phyloP scores from a whole-genome alignment of 2,888 invertebrate genomes.

The Zaprionus lineosus region DNA sequence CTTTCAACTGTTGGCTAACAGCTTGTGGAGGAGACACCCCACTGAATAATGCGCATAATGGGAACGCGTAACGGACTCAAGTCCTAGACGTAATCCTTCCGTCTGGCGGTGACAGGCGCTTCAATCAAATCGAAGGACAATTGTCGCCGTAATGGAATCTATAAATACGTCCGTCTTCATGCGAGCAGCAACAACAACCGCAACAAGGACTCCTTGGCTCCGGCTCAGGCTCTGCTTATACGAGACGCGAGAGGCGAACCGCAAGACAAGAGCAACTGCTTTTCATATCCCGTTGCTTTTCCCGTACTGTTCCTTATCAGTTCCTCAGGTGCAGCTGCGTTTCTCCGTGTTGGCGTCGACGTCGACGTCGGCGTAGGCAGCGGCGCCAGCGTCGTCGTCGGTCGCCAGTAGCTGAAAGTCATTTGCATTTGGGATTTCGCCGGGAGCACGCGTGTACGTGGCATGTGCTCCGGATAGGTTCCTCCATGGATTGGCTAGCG shows the following conservation, averaged over 20 bases:
- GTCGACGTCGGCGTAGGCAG: too few relatives aligned
- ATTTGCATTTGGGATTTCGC: constrained; percentile 45
- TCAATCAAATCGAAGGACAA: too few relatives aligned
- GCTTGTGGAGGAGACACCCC: background rate
- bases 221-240: too few relatives aligned
- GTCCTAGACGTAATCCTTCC: background rate
- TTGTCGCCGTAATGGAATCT: background rate
- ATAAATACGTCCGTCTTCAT: constrained; percentile 5
- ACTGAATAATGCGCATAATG: constrained; percentile 10
- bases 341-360: background rate
- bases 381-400: too few relatives aligned
- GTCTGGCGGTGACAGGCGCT: background rate
- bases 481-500: constrained; percentile 46
- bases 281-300: constrained; percentile 1
- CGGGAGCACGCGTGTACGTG: constrained; percentile 33
- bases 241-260: too few relatives aligned
- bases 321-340: background rate
- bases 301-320: constrained; percentile 13
- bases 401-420: constrained; percentile 7
- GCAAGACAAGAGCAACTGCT: constrained; percentile 18
- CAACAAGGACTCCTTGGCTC: too few relatives aligned
- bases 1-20: constrained; percentile 8
- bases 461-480: constrained; percentile 11
- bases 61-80: constrained; percentile 19
- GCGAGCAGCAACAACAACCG: too few relatives aligned